Evolutionary conservation across 2,888 invertebrate species (phyloP), one percentile per base, ranked within the genome.

Genomic region (Uloborus plumipes): DNA sequence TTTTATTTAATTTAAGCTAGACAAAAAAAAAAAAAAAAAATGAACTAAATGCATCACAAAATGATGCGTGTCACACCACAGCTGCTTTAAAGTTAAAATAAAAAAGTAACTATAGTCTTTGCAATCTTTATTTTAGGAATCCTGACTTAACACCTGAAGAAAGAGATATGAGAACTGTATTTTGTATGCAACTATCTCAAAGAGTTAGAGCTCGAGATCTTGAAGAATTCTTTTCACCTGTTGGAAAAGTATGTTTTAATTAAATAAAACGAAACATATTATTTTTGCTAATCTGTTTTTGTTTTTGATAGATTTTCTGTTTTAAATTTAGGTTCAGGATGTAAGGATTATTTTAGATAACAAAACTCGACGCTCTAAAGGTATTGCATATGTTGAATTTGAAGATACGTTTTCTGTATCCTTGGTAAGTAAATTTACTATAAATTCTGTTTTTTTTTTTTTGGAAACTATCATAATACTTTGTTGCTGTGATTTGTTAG

Each of bases 301-400:
- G 55, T 55, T 55, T 16, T 14, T 18, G 55, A 55, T 55, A 61
- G 50, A 26, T 62, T 53, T 26, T 26, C 18, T 26, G n/a, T 51
- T 49, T 81, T 53, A 70, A 55, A 84, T 85, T 18, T 80, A 91
- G 91, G 92, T 92, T 15, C 93, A 97, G 87, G 99, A 99, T 91
- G 99, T 99, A 22, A 92, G 99, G 87, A 93, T 99, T 87, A 99
- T 99, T 80, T 98, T 98, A 77, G 99, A 99, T 90, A 99, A 98
- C 90, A 98, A 99, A 90, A 99, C 99, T 0, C 93, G 99, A 88
- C 91, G 99, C 86, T 99, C 99, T 88, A 99, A 99, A 90, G 99
- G 99, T 64, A 99, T 99, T 87, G 96, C 99, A n/a, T 99, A 99
- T 88, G 97, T 99, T 83, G 99, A 99, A 90, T 99, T 99, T 89